Base-by-base conservation (phyloP, 2,113 vertebrate species). In the Propithecus coquereli region DNA sequence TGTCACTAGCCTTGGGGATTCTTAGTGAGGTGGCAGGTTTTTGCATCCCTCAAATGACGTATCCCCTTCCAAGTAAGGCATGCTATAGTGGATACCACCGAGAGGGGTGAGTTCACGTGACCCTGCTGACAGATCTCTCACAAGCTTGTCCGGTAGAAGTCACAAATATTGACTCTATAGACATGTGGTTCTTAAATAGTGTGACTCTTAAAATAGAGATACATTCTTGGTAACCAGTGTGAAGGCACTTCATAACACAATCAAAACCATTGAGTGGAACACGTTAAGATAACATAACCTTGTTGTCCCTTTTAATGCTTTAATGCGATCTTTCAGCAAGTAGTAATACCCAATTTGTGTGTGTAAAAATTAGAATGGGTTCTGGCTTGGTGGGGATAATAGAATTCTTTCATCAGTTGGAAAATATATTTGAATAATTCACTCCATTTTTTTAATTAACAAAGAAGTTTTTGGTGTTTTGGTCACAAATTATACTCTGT, bases 351-450 rank as follows among this genome's bases (percentile, higher is more conserved):
- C 92, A 68, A 59, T 96, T 2, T 6, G 61, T 22, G 3, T 70
- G n/a, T 50, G 18, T 91, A 54, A 92, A 95, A 97, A n/a, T 18
- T 40, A 93, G 0, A 0, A 0, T 3, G 12, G 68, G 27, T 40
- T 93, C 89, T 81, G 87, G 25, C 81, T 73, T 93, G 20, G 91
- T 93, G 65, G 66, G 91, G 1, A 5, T 74, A 85, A 92, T 95
- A 20, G 20, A 97, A 57, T 95, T 97, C 70, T 96, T 96, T 97
- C 47, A 97, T 85, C 79, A 52, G 47, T n/a, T 97, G 80, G 91
- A 95, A 95, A 98, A 68, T 3, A 0, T 63, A 80, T 70, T 71
- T 50, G 4, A 77, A 71, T 97, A 94, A 97, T 97, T 94, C 91
- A 66, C 52, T 50, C 32, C 37, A 25, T 87, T 89, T 70, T 93